Conservation (phyloP, 2,888 invertebrate species). For the Neria commutata region DNA sequence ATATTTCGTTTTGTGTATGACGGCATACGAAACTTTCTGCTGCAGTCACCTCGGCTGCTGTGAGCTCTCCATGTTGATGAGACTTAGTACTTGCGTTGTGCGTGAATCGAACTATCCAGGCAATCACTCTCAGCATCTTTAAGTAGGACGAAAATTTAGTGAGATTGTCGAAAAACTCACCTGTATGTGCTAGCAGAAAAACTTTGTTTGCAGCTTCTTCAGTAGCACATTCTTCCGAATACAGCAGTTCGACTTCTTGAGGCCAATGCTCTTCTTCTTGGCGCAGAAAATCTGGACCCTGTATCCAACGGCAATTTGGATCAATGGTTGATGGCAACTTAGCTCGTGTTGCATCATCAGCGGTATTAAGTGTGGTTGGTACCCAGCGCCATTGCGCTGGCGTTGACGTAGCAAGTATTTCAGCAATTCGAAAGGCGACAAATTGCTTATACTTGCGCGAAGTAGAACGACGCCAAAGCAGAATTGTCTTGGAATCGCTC, state of each 20-base stretch:
- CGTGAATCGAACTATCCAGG: neutral
- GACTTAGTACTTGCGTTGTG: no score
- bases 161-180: neutral
- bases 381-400: slow-evolving; percentile 11
- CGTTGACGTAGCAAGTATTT: neutral
- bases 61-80: no score
- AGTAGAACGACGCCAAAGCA: slow-evolving; percentile 16
- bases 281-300: slow-evolving; percentile 7
- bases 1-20: neutral
- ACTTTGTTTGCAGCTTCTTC: neutral
- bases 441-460: slow-evolving; percentile 7
- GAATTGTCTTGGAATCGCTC: slow-evolving; percentile 1
- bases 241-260: neutral
- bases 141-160: neutral
- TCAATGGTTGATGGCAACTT: neutral
- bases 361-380: slow-evolving; percentile 6
- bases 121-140: neutral
- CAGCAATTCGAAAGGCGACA: neutral
- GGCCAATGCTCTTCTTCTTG: slow-evolving; percentile 8
- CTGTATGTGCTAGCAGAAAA: neutral
- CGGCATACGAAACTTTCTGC: neutral
- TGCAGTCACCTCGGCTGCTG: neutral
- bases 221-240: neutral
- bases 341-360: slow-evolving; percentile 15
- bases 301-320: neutral